Base-by-base conservation (phyloP, 2,113 vertebrate genomes). In the Prunella himalayana region DNA sequence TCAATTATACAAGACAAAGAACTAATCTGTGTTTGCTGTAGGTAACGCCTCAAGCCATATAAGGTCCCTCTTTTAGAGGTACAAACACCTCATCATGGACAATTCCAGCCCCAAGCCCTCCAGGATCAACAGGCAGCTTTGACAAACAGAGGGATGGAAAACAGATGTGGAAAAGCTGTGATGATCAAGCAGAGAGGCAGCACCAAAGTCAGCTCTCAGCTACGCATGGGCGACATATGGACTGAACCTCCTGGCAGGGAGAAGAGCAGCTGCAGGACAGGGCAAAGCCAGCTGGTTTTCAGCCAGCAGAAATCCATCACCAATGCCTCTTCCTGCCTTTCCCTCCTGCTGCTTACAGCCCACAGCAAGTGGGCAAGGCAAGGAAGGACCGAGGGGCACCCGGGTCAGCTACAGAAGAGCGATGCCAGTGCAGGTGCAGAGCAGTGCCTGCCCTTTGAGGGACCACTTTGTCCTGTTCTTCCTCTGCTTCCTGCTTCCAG, bases 11-110 rank as follows among this genome's bases (percentile, higher is more conserved):
- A 59, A 61, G 84, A 91, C 45, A 69, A 90, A 47, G 66, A 92
- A 79, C 33, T 85, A 63, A 80, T 37, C 31, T 66, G 27, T 72
- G 45, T 94, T 93, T 92, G 91, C 81, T 66, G 39, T 61, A 17
- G 13, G 45, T 59, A 77, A 92, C 1, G 1, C 61, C 65, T 61
- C 5, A 2, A 91, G 81, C 73, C 5, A 0, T 42, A 61, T 33
- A 57, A 68, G 37, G 23, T 71, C 51, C 72, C 5, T 13, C 49
- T 57, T 45, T 20, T 9, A 49, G 37, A 85, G 39, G 37, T 30
- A 56, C 78, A 33, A 89, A 56, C 70, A 65, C 30, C 5, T 47
- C 27, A 30, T 35, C 44, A 33, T 0, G 1, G 50, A 42, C 50
- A 72, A 37, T 10, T 78, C 60, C 60, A 86, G 42, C 54, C 56